Conservation (phyloP, 2,888 invertebrate genomes). For the Drosophila mettleri region DNA sequence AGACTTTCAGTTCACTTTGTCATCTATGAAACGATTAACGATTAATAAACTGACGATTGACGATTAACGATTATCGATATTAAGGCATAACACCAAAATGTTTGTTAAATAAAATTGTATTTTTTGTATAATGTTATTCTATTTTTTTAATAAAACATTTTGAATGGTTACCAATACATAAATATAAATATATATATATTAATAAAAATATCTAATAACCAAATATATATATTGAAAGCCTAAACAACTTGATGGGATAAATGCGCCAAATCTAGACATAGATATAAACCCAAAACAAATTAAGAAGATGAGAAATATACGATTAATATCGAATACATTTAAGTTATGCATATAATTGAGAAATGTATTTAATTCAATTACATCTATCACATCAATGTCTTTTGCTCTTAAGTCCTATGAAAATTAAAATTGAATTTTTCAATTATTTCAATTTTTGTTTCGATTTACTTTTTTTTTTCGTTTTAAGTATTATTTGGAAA, state of each 20-base stretch:
- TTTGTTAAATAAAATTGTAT: slow-evolving; percentile 66
- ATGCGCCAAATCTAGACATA: slow-evolving; percentile 76
- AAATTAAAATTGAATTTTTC: slow-evolving; percentile 72
- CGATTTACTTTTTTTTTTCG: slow-evolving; percentile 26
- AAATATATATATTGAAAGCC: slow-evolving; percentile 32
- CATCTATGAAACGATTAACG: slow-evolving; percentile 49
- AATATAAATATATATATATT: not conserved
- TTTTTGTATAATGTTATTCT: slow-evolving; percentile 77
- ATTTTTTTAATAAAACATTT: slow-evolving; percentile 66
- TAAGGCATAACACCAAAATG: slow-evolving; percentile 63
- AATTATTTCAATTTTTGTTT: slow-evolving; percentile 57
- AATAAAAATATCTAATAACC: slow-evolving; percentile 15
- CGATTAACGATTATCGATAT: slow-evolving; percentile 26
- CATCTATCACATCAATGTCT: slow-evolving; percentile 52
- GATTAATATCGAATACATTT: slow-evolving; percentile 34
- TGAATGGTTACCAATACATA: slow-evolving; percentile 38
- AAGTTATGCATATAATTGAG: slow-evolving; percentile 50
- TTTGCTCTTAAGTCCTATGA: slow-evolving; percentile 54
- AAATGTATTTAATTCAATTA: slow-evolving; percentile 56
- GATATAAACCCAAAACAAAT: slow-evolving; percentile 34
- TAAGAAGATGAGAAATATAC: slow-evolving; percentile 41
- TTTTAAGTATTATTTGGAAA: not conserved
- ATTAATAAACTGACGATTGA: slow-evolving; percentile 10
- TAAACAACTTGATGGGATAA: slow-evolving; percentile 48
- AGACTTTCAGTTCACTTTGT: slow-evolving; percentile 74